Evolutionary conservation across 2,888 invertebrate species (phyloP), one percentile per base, ranked within the genome.

Genomic region (Antitype chi): DNA sequence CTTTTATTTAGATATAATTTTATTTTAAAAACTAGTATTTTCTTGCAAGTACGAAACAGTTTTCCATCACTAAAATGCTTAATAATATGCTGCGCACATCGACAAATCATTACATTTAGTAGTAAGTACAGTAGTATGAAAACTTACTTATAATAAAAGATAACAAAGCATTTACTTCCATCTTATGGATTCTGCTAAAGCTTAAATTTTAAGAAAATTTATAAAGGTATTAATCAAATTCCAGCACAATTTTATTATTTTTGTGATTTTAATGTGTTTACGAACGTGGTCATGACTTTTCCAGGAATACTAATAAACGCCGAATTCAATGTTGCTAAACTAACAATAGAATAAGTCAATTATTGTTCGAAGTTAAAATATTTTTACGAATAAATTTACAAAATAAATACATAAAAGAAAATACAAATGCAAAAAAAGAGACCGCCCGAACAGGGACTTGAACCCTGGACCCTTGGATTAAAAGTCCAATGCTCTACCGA

Each of bases 401-500:
- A 25, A 32, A 15, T 11, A 47, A 47, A 13, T 17, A 11, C 0
- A 20, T 15, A 1, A 43, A 55, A 70, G 0, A 28, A 43, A 69
- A 62, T 20, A 25, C 20, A 43, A 70, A 70, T 7, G 15, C 66
- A 84, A 87, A 92, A 92, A 90, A 76, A 60, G 2, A 63, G n/a
- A n/a, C 87, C 97, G 96, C 96, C 96, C 97, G 96, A 97, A 97
- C 97, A 97, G 97, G 97, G 97, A 97, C 97, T 97, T 97, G 97
- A 97, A 97, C 97, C 96, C 97, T 97, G 97, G 97, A 97, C 97
- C 97, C 97, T 97, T 96, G 96, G 97, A 97, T 96, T 97, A 97
- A 96, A 96, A 96, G 96, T 96, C 96, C 96, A 96, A 96, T 96
- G 96, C 97, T 97, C 97, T 97, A 97, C 97, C 97, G 97, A 97